These are phyloP conservation scores for Camptogramma bilineatum DNA, from an alignment of 2,888 invertebrate genomes.

Conservation along the genomic window DNA sequence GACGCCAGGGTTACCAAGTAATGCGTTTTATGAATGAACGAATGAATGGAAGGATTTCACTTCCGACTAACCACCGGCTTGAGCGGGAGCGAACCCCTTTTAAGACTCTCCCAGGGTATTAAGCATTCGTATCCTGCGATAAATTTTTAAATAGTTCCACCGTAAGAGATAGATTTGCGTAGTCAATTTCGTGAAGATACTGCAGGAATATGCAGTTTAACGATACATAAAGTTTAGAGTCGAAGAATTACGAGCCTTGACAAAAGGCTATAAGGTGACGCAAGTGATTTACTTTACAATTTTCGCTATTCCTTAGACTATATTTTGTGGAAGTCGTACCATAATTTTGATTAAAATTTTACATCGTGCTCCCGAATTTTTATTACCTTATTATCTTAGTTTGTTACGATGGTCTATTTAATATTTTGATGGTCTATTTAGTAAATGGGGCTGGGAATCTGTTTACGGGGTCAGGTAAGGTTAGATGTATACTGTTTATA, in stretches of 20 bases:
- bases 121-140: conserved; percentile 48
- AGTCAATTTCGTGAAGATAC: conserved; percentile 53
- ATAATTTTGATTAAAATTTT: conserved; percentile 49
- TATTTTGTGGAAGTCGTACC: conserved; percentile 40
- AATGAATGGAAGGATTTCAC: conserved; percentile 77
- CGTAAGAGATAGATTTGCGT: conserved; percentile 44
- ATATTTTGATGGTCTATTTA: conserved; percentile 20
- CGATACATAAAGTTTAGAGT: conserved; percentile 62
- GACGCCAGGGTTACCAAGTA: conserved; percentile 66
- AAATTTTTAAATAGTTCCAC: conserved; percentile 50
- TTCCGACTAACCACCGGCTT: conserved; percentile 73
- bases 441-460: conserved; percentile 28
- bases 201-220: conserved; percentile 59
- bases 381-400: conserved; percentile 45
- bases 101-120: conserved; percentile 34
- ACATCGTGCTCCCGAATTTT: conserved; percentile 45
- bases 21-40: conserved; percentile 81
- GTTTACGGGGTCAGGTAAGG: conserved; percentile 33
- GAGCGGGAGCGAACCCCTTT: conserved; percentile 62
- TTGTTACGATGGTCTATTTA: conserved; percentile 36
- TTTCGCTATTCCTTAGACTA: conserved; percentile 36
- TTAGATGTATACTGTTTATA: conserved; percentile 50
- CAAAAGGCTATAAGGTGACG: conserved; percentile 52
- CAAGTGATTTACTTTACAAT: conserved; percentile 40
- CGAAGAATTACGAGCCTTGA: conserved; percentile 58